Evolutionary conservation across 2,113 vertebrate genomes (phyloP), one percentile per base, ranked within the genome.

Genomic region (Calidris pugnax): DNA sequence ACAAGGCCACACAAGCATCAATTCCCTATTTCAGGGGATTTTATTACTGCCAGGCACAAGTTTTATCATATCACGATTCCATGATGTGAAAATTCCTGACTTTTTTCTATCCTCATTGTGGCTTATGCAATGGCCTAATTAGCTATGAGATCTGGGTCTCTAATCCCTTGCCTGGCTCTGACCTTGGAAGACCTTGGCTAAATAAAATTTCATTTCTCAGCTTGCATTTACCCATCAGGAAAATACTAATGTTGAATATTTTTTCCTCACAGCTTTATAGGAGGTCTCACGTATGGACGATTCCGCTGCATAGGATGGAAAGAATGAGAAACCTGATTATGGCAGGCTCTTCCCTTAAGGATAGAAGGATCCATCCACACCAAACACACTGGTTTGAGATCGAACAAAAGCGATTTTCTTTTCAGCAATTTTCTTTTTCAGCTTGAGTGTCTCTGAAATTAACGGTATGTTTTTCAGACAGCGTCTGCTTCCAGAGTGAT

Each of bases 101-200:
- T 56, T 87, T 87, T 87, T 64, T 76, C 63, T 81, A 15, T 74
- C 87, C 73, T 85, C 21, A 18, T 66, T 68, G 68, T 72, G 43
- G 24, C 14, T 95, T 94, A 87, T 24, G 53, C 43, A 91, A 20
- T 68, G 89, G n/a, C 84, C 89, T 95, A 89, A 87, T 95, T 94
- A 85, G 30, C 35, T 59, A 14, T 33, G 51, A 85, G 47, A 94
- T 91, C 89, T 87, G 51, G 64, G 84, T 87, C 43, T 82, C 51
- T 75, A 92, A 87, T 82, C 21, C 30, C 43, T 60, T 76, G 77
- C 48, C 60, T 87, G 51, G 18, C 15, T 90, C 62, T 90, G 87
- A 89, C n/a, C 84, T 92, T 95, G 35, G 92, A 73, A 32, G 63
- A 74, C 68, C 73, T 82, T 74, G 28, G 7, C 4, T 50, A 78